Base-by-base conservation (phyloP, 2,797 vertebrate genomes). In the Buphagus erythrorhynchus region DNA sequence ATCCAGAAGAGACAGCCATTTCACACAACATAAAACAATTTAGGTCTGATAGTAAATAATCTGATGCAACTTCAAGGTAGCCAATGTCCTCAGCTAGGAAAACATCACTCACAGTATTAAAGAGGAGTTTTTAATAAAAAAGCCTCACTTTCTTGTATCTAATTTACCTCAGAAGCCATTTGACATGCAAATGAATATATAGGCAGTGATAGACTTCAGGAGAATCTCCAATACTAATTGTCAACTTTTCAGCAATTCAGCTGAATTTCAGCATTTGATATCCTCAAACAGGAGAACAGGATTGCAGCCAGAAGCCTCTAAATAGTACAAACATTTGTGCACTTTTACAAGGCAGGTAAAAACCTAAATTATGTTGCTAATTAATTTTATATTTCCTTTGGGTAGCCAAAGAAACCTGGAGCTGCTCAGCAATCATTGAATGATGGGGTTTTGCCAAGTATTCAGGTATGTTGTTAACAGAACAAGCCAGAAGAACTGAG, bases 341-440 rank as follows among this genome's bases (percentile, higher is more conserved):
- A 92, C 75, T 97, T 98, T 98, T 98, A 98, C 77, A 97, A 97
- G 97, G 91, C 94, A 98, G 95, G 97, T 98, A 98, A 98, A 98
- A 95, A 94, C 91, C 82, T 89, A 98, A 97, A 97, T 98, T 96
- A 97, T 97, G 97, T 97, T 97, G 96, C 98, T 98, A 98, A 98
- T 99, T 99, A 98, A 98, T 98, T 98, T 98, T 97, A 98, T 97
- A 98, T 98, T 98, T 98, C 98, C 97, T 98, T 95, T 98, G 98
- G 97, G 97, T 98, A 97, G 96, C 95, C 96, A 86, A 78, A 97
- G 96, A 97, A 97, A 97, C 73, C 92, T 96, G 97, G 96, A 97
- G 72, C 75, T 97, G 94, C 91, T 97, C 95, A 95, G 95, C 86
- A 94, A 97, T 97, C 97, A 95, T 35, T 68, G 61, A 79, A 19